phyloP scores from a whole-genome alignment of 2,797 vertebrate species.

The Ceyx erithaca region DNA sequence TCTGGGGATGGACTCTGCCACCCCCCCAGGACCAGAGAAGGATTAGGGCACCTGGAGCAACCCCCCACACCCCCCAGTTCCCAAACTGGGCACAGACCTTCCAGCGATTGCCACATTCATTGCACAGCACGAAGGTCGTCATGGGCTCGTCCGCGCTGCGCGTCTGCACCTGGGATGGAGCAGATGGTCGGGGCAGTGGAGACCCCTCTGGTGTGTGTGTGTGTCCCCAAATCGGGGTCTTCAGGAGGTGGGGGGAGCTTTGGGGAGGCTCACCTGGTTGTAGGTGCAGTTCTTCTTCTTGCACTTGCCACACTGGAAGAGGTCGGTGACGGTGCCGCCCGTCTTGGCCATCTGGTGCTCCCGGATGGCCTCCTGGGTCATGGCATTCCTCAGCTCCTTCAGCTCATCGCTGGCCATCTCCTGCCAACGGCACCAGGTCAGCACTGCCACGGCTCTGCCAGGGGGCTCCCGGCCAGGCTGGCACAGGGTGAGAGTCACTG shows the following conservation, averaged over 20 bases:
- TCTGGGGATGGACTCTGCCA: not conserved
- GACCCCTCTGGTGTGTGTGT: accelerated
- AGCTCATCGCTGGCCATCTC: conserved; percentile 99
- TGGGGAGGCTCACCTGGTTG: conserved; percentile 86
- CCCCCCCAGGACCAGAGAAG: accelerated
- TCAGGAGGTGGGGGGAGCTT: accelerated
- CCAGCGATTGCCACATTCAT: conserved; percentile 98
- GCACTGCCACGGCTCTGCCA: too few species aligned
- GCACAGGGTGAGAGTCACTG: accelerated
- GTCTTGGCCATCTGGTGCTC: conserved; percentile 99
- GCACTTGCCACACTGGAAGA: conserved; percentile 96
- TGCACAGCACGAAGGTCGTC: conserved; percentile 98
- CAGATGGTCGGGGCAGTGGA: accelerated
- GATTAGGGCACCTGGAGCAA: not conserved
- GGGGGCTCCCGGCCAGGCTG: too few species aligned
- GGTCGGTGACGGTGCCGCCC: conserved; percentile 90
- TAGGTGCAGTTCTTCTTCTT: conserved; percentile 98
- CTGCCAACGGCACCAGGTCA: conserved; percentile 63
- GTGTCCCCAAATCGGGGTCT: not conserved
- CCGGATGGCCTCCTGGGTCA: conserved; percentile 96
- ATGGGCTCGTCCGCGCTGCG: conserved; percentile 98
- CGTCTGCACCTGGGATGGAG: conserved; percentile 88
- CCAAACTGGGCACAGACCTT: conserved; percentile 83
- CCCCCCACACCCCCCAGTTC: not conserved
- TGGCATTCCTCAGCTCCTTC: conserved; percentile 89